A percentile compares a stretch with the other conserved stretches of the same genome.
phyloP scores from a whole-genome alignment of 2,888 invertebrate genomes.

The Poecilus cupreus region DNA sequence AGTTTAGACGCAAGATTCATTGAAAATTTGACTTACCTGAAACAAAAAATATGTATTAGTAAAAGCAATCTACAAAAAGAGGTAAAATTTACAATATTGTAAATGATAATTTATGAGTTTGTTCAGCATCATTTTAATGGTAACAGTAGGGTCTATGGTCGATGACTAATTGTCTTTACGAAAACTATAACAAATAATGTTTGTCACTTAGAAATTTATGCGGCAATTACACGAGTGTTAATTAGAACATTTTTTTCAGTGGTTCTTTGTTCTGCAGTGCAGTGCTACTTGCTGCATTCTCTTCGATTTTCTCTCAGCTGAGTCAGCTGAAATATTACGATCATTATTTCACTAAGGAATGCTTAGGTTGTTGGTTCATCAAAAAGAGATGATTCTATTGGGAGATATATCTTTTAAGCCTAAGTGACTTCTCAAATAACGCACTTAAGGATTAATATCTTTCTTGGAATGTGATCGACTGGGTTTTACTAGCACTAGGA shows the following conservation, averaged over 20 bases:
- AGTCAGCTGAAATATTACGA: conserved; percentile 16
- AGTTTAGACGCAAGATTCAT: too few species aligned
- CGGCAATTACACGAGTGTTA: too few species aligned
- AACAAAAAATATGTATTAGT: too few species aligned
- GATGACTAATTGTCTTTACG: too few species aligned
- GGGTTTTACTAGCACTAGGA: neutral
- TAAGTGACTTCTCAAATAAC: conserved; percentile 31
- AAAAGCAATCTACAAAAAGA: neutral
- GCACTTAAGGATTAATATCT: conserved; percentile 27
- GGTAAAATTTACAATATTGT: too few species aligned
- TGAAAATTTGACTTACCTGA: too few species aligned
- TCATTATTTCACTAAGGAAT: conserved; percentile 9
- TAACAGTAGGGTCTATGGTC: too few species aligned
- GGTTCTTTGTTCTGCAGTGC: conserved; percentile 15
- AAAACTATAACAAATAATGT: too few species aligned
- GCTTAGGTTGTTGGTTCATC: neutral
- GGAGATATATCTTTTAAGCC: conserved; percentile 6
- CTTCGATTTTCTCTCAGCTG: conserved; percentile 14
- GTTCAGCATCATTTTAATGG: too few species aligned
- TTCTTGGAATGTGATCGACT: conserved; percentile 21
- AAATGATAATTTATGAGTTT: too few species aligned
- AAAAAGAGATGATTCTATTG: conserved; percentile 8
- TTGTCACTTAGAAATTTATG: too few species aligned
- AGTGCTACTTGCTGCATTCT: neutral
- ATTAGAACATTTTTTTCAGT: neutral